These are phyloP conservation scores for Bombus turneri DNA, from an alignment of 1,140 invertebrate genomes.

Conservation along the genomic window DNA sequence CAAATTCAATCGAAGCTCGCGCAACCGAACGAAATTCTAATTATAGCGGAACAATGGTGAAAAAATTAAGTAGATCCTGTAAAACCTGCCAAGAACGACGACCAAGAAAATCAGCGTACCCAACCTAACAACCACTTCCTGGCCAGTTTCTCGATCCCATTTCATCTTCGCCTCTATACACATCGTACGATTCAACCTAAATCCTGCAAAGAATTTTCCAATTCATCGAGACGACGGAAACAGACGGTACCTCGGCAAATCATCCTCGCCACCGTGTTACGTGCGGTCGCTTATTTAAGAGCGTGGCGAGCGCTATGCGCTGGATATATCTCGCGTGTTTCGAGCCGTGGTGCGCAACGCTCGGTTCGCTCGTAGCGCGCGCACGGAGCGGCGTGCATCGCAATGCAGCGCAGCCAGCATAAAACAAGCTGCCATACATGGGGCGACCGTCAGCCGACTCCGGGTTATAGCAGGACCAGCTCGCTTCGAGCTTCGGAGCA, in stretches of 20 bases:
- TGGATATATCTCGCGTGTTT: slow-evolving; percentile 73
- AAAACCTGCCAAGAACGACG: no score
- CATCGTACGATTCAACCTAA: no score
- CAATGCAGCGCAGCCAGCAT: slow-evolving; percentile 77
- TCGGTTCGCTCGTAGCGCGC: slow-evolving; percentile 42
- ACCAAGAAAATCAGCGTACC: no score
- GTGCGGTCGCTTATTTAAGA: slow-evolving; percentile 31
- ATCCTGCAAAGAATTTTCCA: no score
- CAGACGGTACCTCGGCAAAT: neutral
- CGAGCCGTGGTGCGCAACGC: slow-evolving; percentile 67
- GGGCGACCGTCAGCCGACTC: slow-evolving; percentile 81
- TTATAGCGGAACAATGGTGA: no score
- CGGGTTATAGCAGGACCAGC: slow-evolving; percentile 76
- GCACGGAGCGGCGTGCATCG: slow-evolving; percentile 65
- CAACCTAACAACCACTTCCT: no score
- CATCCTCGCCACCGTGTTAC: slow-evolving; percentile 45
- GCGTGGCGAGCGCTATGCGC: slow-evolving; percentile 18
- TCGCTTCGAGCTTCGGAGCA: slow-evolving; percentile 46
- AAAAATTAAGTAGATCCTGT: no score
- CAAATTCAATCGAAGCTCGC: no score
- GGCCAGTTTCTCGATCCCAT: no score
- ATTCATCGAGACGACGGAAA: no score
- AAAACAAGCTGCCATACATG: slow-evolving; percentile 83
- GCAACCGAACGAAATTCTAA: no score
- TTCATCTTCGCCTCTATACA: no score